Evolutionary conservation across 1,140 invertebrate genomes (phyloP).

Genomic region (Littorina saxatilis): DNA sequence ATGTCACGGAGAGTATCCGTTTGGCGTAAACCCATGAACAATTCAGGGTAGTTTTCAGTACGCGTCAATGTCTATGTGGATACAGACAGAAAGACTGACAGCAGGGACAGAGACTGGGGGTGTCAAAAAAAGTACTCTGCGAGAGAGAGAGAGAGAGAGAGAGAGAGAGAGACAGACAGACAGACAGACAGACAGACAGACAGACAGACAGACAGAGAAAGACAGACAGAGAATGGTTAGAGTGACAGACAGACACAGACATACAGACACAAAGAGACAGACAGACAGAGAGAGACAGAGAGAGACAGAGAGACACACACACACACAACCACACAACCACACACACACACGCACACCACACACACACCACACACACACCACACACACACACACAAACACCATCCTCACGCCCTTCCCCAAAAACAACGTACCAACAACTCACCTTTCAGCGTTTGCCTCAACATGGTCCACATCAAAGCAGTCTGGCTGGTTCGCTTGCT

Average conservation of each 20-base stretch:
- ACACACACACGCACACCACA: constrained; percentile 11
- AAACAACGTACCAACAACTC: not conserved
- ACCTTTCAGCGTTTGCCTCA: constrained; percentile 47
- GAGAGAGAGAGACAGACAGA: constrained; percentile 12
- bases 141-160: constrained; percentile 6
- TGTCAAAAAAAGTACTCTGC: no score
- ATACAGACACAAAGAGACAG: not conserved
- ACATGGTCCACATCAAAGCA: constrained; percentile 52
- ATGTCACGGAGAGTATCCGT: no score
- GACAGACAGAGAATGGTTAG: not conserved
- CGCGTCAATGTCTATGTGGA: no score
- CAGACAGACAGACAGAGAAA: not conserved
- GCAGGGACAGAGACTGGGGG: no score
- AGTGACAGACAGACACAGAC: not conserved
- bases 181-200: not conserved
- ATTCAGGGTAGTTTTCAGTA: no score
- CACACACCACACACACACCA: not conserved
- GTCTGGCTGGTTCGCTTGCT: constrained; percentile 45
- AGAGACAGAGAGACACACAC: not conserved
- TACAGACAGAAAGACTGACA: no score
- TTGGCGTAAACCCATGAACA: no score
- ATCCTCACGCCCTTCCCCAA: no score
- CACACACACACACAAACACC: no score
- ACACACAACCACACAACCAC: not conserved
- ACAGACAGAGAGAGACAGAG: not conserved